Conservation (phyloP, 2,113 vertebrate genomes). For the Oncorhynchus nerka region DNA sequence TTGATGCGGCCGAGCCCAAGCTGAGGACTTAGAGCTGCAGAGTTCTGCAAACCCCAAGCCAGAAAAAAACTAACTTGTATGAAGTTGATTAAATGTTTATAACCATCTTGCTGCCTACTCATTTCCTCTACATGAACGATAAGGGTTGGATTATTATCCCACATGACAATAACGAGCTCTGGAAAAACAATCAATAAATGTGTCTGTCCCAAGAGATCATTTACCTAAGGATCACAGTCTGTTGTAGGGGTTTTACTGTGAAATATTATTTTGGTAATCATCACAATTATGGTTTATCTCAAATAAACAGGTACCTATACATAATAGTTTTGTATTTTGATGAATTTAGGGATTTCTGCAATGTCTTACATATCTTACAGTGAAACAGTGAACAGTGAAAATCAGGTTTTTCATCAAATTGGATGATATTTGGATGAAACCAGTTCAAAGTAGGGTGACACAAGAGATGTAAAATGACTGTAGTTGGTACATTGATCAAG, state of each 20-base stretch:
- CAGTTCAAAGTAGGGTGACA: too few relatives aligned
- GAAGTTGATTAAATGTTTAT: conserved; percentile 40
- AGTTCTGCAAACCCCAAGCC: not conserved
- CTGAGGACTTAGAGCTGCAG: conserved; percentile 1
- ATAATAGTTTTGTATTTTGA: too few relatives aligned
- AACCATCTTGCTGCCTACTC: conserved; percentile 6
- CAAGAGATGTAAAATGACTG: too few relatives aligned
- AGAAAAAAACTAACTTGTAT: not conserved
- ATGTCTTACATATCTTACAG: too few relatives aligned
- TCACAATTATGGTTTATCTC: too few relatives aligned
- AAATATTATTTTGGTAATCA: not conserved
- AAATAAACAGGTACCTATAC: too few relatives aligned
- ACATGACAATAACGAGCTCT: conserved; percentile 18
- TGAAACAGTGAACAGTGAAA: too few relatives aligned
- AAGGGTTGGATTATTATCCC: conserved; percentile 17
- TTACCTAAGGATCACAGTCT: conserved; percentile 20
- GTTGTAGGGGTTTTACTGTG: not conserved
- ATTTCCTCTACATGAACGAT: conserved; percentile 5
- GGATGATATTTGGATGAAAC: too few relatives aligned
- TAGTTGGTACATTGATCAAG: too few relatives aligned
- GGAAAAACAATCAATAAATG: conserved; percentile 11
- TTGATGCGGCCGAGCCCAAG: conserved; percentile 2
- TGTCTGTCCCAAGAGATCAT: not conserved
- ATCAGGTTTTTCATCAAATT: too few relatives aligned
- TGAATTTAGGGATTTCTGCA: too few relatives aligned